Evolutionary conservation across 2,113 vertebrate genomes (phyloP), one percentile per base, ranked within the genome.

Genomic region (Hippocampus barbouri): DNA sequence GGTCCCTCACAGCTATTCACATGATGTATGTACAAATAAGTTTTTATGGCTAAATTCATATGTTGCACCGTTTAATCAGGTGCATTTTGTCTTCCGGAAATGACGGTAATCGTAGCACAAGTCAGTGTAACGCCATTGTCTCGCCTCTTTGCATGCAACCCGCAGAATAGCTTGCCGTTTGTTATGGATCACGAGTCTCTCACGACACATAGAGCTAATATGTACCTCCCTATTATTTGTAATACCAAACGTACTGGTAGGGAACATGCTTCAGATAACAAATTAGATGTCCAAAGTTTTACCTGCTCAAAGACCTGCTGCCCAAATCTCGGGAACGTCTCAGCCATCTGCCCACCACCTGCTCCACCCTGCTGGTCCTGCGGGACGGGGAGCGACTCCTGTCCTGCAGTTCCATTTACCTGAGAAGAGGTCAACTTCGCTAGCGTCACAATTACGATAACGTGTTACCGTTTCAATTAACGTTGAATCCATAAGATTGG

Each of bases 301-400:
- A 91, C 89, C 89, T 89, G 82, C 75, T 80, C 61, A 87, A 70
- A 68, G 87, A 98, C 94, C 96, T 93, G 86, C 94, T 89, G 6
- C 93, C 79, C 59, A 92, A 86, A 83, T 97, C 95, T 74, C 94
- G 85, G 67, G 95, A 94, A 8, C 95, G 94, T 47, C 96, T 93
- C 74, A 99, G 93, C 97, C 96, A 99, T 92, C 95, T 92, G 18
- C 94, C 94, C 80, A 99, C 96, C 92, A 99, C 94, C 88, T 97
- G 96, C 73, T 99, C 97, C 89, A 99, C 94, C 81, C 95, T 91
- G 85, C 92, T 94, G 76, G 95, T 91, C 92, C 92, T 95, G 72
- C 94, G 94, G 71, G 93, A 91, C 53, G 94, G 95, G 68, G 93
- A 93, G 84, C 95, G 90, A 85, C 92, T 94, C 88, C 92, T 81